These are phyloP conservation scores for Dyspetes luteomarginatus DNA, from an alignment of 2,888 invertebrate species.

Conservation along the genomic window DNA sequence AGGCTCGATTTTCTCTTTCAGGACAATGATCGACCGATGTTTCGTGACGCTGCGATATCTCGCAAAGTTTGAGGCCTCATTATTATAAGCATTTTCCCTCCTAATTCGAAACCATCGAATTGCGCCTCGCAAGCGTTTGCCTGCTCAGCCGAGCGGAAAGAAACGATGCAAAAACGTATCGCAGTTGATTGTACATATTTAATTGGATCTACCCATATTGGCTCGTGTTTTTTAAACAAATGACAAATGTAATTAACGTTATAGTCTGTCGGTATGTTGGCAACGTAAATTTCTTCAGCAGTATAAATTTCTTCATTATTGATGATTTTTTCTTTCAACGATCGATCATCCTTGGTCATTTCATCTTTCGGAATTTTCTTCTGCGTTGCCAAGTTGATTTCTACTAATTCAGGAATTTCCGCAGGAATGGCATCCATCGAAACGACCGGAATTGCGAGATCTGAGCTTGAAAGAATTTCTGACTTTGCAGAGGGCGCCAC, in stretches of 20 bases:
- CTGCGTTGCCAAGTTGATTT: neutral
- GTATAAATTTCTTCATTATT: conserved; percentile 21
- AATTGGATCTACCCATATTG: conserved; percentile 72
- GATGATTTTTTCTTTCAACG: neutral
- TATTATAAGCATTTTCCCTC: conserved; percentile 72
- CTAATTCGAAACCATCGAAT: conserved; percentile 70
- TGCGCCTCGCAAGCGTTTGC: conserved; percentile 67
- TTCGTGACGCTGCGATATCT: neutral
- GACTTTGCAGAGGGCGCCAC: neutral
- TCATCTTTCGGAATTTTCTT: neutral
- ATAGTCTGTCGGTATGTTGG: conserved; percentile 72
- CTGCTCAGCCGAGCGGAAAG: conserved; percentile 69
- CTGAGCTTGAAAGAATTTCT: neutral
- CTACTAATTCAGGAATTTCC: conserved; percentile 51
- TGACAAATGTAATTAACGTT: conserved; percentile 74
- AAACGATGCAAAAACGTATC: conserved; percentile 76
- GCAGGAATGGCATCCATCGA: neutral
- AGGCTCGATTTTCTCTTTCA: too few relatives aligned
- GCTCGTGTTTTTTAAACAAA: conserved; percentile 73
- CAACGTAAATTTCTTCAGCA: conserved; percentile 76
- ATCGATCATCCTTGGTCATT: neutral
- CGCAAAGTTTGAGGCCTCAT: conserved; percentile 62
- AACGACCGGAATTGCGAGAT: neutral
- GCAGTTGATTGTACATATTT: conserved; percentile 40
- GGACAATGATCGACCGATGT: too few relatives aligned